phyloP scores from a whole-genome alignment of 1,140 invertebrate species.

The Solenopsis invicta region DNA sequence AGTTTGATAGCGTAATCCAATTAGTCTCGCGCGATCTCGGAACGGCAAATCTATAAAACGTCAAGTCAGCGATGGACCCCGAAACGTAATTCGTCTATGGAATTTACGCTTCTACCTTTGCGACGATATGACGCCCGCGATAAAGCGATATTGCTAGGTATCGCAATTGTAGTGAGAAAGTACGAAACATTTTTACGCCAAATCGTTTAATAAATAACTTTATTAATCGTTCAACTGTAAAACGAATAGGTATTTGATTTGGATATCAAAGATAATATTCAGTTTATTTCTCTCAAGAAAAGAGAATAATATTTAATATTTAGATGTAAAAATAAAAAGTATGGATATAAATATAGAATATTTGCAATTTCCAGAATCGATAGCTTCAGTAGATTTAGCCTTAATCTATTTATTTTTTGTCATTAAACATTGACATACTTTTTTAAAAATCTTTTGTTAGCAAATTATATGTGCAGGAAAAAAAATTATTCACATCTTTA shows the following conservation, averaged over 20 bases:
- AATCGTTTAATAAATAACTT: background rate
- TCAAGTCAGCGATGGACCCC: background rate
- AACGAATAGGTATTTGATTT: background rate
- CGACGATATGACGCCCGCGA: background rate
- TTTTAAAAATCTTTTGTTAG: background rate
- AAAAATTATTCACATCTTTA: background rate
- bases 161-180: conserved; percentile 24
- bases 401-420: too few relatives aligned
- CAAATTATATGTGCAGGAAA: background rate
- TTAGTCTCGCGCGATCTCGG: conserved; percentile 32
- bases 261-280: conserved; percentile 10
- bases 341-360: conserved; percentile 11
- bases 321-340: background rate
- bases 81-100: conserved; percentile 4
- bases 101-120: conserved; percentile 24
- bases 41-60: conserved; percentile 29
- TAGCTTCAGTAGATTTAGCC: background rate
- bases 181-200: background rate
- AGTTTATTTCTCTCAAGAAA: background rate
- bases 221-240: conserved; percentile 6
- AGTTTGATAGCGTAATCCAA: conserved; percentile 42
- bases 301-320: background rate
- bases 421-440: too few relatives aligned
- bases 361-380: background rate
- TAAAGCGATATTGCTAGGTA: background rate